These are phyloP conservation scores for Thaumatotibia leucotreta DNA, from an alignment of 1,140 invertebrate genomes.

Conservation along the genomic window DNA sequence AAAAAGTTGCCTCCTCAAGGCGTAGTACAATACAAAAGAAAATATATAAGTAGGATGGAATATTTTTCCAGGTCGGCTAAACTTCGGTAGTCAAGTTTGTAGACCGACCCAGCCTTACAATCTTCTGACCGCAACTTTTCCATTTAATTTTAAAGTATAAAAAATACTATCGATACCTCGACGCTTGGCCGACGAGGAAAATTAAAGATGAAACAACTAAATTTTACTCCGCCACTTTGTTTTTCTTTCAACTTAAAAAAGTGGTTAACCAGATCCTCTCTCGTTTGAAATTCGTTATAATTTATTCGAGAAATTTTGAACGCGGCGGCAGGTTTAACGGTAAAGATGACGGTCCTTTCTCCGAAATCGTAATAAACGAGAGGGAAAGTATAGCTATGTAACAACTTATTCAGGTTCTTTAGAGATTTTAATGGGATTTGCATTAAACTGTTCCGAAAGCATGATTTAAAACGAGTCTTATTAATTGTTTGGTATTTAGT, in stretches of 20 bases:
- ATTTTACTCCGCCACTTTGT: not conserved
- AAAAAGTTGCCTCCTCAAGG: too few species aligned
- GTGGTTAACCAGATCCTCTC: not conserved
- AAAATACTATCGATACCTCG: not conserved
- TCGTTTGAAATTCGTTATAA: conserved; percentile 4
- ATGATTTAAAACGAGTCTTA: not conserved
- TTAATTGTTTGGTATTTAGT: not conserved
- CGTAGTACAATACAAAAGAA: too few species aligned
- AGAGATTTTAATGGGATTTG: not conserved
- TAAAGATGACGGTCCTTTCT: not conserved
- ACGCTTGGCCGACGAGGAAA: not conserved
- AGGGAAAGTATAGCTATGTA: not conserved
- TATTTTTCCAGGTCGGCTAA: too few species aligned
- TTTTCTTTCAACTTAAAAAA: conserved; percentile 7
- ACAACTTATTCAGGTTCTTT: not conserved
- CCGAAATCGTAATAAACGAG: conserved; percentile 7
- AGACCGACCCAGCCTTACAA: too few species aligned
- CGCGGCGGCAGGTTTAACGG: not conserved
- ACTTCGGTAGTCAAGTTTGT: too few species aligned
- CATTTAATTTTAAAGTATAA: too few species aligned
- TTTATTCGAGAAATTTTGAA: conserved; percentile 1
- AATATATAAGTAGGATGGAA: too few species aligned
- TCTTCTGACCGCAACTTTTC: too few species aligned
- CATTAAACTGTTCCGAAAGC: not conserved
- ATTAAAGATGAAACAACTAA: not conserved